These are phyloP conservation scores for Sicus ferrugineus DNA, from an alignment of 2,888 invertebrate genomes.

Conservation along the genomic window DNA sequence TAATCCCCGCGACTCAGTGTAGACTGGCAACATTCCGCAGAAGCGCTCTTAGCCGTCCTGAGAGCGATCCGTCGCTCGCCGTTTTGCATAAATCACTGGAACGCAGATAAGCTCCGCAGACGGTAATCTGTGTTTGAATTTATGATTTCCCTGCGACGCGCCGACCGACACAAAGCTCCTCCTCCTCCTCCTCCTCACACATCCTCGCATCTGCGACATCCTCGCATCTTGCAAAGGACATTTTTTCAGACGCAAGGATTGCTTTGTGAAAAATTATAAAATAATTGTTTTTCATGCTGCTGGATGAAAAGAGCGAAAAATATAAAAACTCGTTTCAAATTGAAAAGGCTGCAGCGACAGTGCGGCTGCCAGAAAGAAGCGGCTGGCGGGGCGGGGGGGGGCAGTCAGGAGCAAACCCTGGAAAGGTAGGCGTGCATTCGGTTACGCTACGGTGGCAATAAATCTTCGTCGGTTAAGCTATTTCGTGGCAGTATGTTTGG, in stretches of 20 bases:
- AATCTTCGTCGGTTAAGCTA: too few species aligned
- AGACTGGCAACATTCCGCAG: not conserved
- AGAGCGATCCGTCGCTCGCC: not conserved
- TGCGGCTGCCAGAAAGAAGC: not conserved
- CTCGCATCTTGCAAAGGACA: conserved; percentile 24
- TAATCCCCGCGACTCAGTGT: not conserved
- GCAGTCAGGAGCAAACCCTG: not conserved
- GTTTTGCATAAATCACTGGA: conserved; percentile 29
- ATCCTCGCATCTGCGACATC: not conserved
- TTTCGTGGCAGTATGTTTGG: too few species aligned
- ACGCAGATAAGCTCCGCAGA: conserved; percentile 22
- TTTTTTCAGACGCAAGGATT: conserved; percentile 21
- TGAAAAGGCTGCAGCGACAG: conserved; percentile 6
- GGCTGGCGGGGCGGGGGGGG: not conserved
- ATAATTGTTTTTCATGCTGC: conserved; percentile 31
- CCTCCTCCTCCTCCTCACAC: too few species aligned
- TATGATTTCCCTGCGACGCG: conserved; percentile 26
- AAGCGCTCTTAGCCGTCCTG: not conserved
- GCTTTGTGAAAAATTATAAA: conserved; percentile 32
- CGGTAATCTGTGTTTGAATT: conserved; percentile 29
- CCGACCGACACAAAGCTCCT: not conserved
- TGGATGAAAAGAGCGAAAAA: conserved; percentile 9
- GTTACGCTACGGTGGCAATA: not conserved
- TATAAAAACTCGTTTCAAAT: conserved; percentile 25
- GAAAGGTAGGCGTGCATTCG: not conserved